Conservation (phyloP, 2,797 vertebrate species). For the Hydrocynus forskahlii region DNA sequence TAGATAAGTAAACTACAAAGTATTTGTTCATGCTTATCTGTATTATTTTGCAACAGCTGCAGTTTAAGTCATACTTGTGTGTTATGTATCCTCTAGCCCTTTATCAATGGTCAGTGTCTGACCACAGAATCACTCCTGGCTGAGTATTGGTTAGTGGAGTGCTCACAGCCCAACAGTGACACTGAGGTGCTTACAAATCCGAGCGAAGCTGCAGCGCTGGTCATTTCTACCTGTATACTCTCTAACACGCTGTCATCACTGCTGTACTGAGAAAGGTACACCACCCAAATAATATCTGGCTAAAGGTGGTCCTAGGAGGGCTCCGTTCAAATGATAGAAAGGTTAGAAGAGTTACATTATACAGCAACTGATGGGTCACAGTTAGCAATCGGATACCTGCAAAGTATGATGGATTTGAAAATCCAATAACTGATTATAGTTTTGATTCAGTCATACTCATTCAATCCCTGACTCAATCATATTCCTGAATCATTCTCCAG, state of each 20-base stretch:
- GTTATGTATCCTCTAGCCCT: not conserved
- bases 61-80: not conserved
- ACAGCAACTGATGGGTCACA: too few species aligned
- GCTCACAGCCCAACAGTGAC: not conserved
- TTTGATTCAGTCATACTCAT: too few species aligned
- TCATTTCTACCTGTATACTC: not conserved
- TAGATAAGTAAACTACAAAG: not conserved
- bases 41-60: not conserved
- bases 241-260: not conserved
- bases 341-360: not conserved
- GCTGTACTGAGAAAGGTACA: not conserved
- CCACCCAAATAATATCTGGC: not conserved
- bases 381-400: too few species aligned
- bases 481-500: too few species aligned
- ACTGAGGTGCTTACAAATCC: not conserved
- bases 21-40: not conserved
- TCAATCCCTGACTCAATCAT: too few species aligned
- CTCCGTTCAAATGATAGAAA: not conserved
- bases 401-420: too few species aligned
- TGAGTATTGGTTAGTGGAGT: not conserved
- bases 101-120: not conserved
- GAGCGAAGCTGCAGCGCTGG: not conserved
- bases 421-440: too few species aligned
- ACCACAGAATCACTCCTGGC: not conserved
- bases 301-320: not conserved